Evolutionary conservation across 2,797 vertebrate species (phyloP).

Genomic region (Muraenolepis orangiensis): DNA sequence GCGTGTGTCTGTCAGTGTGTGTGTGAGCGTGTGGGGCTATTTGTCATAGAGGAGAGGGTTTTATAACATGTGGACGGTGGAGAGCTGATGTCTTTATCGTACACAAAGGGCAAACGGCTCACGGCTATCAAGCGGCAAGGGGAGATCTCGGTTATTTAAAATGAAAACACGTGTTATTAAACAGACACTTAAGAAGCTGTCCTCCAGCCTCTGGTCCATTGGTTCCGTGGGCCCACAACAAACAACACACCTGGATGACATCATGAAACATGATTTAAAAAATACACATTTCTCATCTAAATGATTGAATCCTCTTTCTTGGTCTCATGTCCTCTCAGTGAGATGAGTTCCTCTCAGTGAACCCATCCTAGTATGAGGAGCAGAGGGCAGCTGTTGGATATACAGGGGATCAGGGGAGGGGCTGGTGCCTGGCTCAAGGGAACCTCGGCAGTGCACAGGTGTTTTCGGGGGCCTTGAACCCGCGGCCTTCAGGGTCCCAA

Average conservation of each 20-base stretch:
- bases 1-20: neutral
- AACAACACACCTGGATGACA: neutral
- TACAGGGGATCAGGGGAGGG: no score
- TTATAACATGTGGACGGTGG: slow-evolving; percentile 83
- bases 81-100: slow-evolving; percentile 96
- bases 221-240: neutral
- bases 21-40: slow-evolving; percentile 76
- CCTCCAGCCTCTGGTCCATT: neutral
- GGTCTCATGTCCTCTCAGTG: no score
- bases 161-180: neutral
- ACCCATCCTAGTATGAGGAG: no score
- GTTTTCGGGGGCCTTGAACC: no score
- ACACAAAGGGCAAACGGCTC: slow-evolving; percentile 78
- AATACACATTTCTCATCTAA: no score
- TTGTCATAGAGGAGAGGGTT: slow-evolving; percentile 86
- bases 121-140: slow-evolving; percentile 60
- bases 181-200: neutral
- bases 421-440: no score
- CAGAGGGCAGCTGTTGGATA: no score
- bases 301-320: no score
- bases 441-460: no score
- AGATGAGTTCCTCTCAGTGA: no score
- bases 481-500: no score
- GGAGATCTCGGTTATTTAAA: neutral
- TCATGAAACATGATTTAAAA: neutral